These are phyloP conservation scores for Drosophila koepferae DNA, from an alignment of 2,888 invertebrate genomes.

Conservation along the genomic window DNA sequence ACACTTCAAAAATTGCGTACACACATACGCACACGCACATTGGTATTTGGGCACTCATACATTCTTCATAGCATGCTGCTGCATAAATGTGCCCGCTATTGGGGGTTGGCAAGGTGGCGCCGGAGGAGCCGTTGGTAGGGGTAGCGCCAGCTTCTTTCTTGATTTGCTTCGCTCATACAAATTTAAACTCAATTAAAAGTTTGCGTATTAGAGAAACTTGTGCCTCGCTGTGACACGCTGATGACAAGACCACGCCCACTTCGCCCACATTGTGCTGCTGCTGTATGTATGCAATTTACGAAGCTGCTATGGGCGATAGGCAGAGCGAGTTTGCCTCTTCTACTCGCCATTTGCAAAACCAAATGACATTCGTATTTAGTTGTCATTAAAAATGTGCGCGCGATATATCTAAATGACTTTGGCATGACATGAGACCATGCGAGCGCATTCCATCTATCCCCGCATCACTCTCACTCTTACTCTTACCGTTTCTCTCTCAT, in stretches of 20 bases:
- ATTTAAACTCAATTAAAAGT: slow-evolving; percentile 84
- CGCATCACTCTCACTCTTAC: not conserved
- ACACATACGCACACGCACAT: slow-evolving; percentile 22
- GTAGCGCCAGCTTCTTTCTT: slow-evolving; percentile 48
- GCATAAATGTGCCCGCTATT: slow-evolving; percentile 41
- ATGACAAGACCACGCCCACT: slow-evolving; percentile 37
- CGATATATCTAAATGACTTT: slow-evolving; percentile 67
- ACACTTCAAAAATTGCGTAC: slow-evolving; percentile 76
- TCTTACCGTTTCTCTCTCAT: not conserved
- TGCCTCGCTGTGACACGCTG: slow-evolving; percentile 52
- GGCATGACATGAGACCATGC: slow-evolving; percentile 30
- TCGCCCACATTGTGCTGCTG: slow-evolving; percentile 6
- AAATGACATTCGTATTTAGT: slow-evolving; percentile 79
- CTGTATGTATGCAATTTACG: slow-evolving; percentile 48
- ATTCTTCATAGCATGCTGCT: slow-evolving; percentile 49
- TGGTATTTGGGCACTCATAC: slow-evolving; percentile 44
- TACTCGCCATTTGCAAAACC: slow-evolving; percentile 32
- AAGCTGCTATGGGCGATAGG: not conserved
- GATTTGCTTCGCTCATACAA: slow-evolving; percentile 70
- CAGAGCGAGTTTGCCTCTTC: not conserved
- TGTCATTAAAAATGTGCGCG: slow-evolving; percentile 76
- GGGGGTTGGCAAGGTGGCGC: not conserved
- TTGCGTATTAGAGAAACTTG: slow-evolving; percentile 79
- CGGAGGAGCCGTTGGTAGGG: not conserved
- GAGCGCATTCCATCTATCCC: not conserved